These are phyloP conservation scores for Palloptera scutellata DNA, from an alignment of 2,888 invertebrate species.

Conservation along the genomic window DNA sequence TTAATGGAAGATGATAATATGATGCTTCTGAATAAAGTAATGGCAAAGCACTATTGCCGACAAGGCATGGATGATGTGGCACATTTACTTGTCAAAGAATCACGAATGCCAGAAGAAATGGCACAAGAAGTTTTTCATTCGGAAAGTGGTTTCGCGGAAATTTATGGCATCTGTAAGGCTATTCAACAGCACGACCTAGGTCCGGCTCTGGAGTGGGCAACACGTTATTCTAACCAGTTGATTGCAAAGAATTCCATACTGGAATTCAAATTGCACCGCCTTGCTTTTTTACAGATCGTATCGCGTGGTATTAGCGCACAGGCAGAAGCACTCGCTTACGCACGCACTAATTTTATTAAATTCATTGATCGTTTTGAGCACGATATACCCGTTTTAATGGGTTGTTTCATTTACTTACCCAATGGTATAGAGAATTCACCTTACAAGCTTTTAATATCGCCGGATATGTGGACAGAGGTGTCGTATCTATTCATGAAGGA, in stretches of 20 bases:
- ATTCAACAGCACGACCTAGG: slow-evolving; percentile 81
- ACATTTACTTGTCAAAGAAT: slow-evolving; percentile 71
- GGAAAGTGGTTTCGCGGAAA: slow-evolving; percentile 76
- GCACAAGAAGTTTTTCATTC: slow-evolving; percentile 64
- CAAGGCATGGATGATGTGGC: slow-evolving; percentile 95
- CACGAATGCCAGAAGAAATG: slow-evolving; percentile 56
- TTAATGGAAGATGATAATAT: slow-evolving; percentile 72
- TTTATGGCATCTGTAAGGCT: slow-evolving; percentile 88
- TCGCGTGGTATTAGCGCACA: slow-evolving; percentile 69
- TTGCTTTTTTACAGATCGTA: slow-evolving; percentile 76
- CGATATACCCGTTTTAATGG: slow-evolving; percentile 88
- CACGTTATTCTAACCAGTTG: slow-evolving; percentile 76
- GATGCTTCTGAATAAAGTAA: slow-evolving; percentile 82
- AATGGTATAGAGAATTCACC: slow-evolving; percentile 82
- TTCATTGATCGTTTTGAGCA: slow-evolving; percentile 81
- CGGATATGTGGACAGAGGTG: slow-evolving; percentile 79
- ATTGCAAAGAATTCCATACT: slow-evolving; percentile 74
- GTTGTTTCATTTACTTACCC: slow-evolving; percentile 80
- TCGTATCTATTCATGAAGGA: slow-evolving; percentile 91
- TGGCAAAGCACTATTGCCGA: slow-evolving; percentile 94
- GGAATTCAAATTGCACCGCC: slow-evolving; percentile 83
- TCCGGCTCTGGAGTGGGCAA: slow-evolving; percentile 89
- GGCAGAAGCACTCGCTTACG: slow-evolving; percentile 86
- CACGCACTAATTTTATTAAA: slow-evolving; percentile 82
- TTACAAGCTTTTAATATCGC: slow-evolving; percentile 77